Conservation (phyloP, 1,140 invertebrate genomes). For the Drosophila carrolli region DNA sequence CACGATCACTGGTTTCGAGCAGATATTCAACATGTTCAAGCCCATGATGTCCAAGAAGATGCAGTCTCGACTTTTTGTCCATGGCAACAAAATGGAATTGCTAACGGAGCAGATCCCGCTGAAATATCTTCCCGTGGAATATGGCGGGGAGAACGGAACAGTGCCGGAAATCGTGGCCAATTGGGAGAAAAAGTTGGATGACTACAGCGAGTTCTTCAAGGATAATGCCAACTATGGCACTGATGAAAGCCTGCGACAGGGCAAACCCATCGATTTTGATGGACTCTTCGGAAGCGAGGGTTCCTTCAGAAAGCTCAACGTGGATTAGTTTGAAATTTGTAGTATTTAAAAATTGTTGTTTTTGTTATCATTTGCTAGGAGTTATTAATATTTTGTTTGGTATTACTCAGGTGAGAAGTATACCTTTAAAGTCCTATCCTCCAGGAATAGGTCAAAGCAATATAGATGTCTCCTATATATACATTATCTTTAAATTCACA, state of each 20-base stretch:
- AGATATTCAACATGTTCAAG: constrained; percentile 85
- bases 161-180: constrained; percentile 85
- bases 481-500: not conserved
- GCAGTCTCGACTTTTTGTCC: constrained; percentile 85
- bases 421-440: too few relatives aligned
- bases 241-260: constrained; percentile 86
- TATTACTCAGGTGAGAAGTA: too few relatives aligned
- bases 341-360: not conserved
- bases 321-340: constrained; percentile 42
- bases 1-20: constrained; percentile 85
- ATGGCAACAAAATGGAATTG: constrained; percentile 85
- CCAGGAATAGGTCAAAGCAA: too few relatives aligned
- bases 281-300: constrained; percentile 75
- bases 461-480: not conserved
- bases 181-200: constrained; percentile 86
- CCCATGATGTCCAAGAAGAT: constrained; percentile 86
- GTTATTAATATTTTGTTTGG: too few relatives aligned
- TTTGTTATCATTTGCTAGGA: not conserved
- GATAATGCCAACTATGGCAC: constrained; percentile 86
- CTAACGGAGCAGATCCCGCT: constrained; percentile 85
- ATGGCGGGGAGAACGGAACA: constrained; percentile 86
- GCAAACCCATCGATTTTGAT: constrained; percentile 86
- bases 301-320: constrained; percentile 75
- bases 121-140: constrained; percentile 86
- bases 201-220: constrained; percentile 86